phyloP scores from a whole-genome alignment of 2,113 vertebrate genomes.

The Petrocephalus microphthalmus region DNA sequence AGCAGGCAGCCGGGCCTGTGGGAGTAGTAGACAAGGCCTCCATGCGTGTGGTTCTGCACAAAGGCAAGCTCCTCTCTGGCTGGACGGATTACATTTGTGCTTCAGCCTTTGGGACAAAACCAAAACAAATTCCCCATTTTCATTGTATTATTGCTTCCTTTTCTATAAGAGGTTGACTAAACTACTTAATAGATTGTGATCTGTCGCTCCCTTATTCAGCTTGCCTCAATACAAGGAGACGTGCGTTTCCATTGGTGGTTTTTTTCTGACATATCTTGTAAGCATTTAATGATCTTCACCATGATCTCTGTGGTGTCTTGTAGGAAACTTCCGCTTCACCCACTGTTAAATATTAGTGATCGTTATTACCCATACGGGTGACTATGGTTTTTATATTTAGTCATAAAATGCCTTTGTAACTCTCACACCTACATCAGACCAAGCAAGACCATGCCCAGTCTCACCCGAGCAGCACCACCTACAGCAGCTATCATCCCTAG shows the following conservation, averaged over 20 bases:
- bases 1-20: neutral
- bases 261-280: neutral
- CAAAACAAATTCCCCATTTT: slow-evolving; percentile 31
- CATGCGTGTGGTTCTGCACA: slow-evolving; percentile 46
- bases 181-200: slow-evolving; percentile 36
- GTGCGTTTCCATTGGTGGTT: neutral
- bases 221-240: slow-evolving; percentile 21
- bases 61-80: slow-evolving; percentile 30
- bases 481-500: neutral
- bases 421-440: neutral
- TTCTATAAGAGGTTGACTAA: slow-evolving; percentile 16
- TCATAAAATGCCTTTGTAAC: neutral
- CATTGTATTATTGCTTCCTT: slow-evolving; percentile 38
- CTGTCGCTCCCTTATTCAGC: slow-evolving; percentile 24
- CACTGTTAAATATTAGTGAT: neutral
- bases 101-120: slow-evolving; percentile 23
- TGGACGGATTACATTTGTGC: slow-evolving; percentile 35
- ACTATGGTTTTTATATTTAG: neutral
- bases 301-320: neutral
- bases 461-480: neutral
- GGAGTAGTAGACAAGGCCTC: neutral
- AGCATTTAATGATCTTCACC: neutral
- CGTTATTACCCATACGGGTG: neutral
- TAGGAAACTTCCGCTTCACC: slow-evolving; percentile 6
- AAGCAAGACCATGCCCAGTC: neutral